Percentiles rank a stretch among this genome's conserved stretches.
Conservation (phyloP, 2,888 invertebrate genomes). For the Priocnemis perturbator region DNA sequence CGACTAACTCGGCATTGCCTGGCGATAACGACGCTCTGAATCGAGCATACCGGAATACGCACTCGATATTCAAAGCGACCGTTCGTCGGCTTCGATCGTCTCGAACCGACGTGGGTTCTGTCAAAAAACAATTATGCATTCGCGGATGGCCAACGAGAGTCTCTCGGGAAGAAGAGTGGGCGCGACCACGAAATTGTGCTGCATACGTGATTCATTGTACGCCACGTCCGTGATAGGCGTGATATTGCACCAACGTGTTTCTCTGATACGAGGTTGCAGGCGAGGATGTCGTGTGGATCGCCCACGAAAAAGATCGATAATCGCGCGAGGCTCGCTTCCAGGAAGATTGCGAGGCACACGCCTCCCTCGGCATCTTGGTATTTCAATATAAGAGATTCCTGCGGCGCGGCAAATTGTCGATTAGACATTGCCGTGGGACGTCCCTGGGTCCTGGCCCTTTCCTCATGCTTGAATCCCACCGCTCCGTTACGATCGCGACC, state of each 20-base stretch:
- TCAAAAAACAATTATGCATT: too few relatives aligned
- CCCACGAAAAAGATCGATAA: slow-evolving; percentile 10
- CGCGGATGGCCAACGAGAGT: too few relatives aligned
- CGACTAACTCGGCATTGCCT: slow-evolving; percentile 28
- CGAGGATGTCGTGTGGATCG: neutral
- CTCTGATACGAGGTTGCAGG: neutral
- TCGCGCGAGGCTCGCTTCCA: neutral
- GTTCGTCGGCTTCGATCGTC: too few relatives aligned
- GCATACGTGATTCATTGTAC: too few relatives aligned
- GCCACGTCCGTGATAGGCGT: too few relatives aligned
- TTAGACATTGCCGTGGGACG: slow-evolving; percentile 5
- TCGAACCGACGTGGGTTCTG: too few relatives aligned
- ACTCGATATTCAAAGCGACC: neutral
- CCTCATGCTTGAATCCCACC: neutral
- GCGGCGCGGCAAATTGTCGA: slow-evolving; percentile 33
- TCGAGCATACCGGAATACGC: neutral
- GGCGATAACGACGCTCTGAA: slow-evolving; percentile 2
- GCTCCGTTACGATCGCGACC: neutral
- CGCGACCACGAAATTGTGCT: too few relatives aligned
- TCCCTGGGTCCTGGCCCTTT: neutral
- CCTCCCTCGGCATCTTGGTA: slow-evolving; percentile 40
- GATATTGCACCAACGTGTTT: neutral
- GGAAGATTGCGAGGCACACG: slow-evolving; percentile 27
- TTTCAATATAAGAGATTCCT: slow-evolving; percentile 61
- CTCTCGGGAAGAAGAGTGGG: too few relatives aligned